Base-by-base conservation (phyloP, 2,888 invertebrate genomes). In the Heliconius sara region DNA sequence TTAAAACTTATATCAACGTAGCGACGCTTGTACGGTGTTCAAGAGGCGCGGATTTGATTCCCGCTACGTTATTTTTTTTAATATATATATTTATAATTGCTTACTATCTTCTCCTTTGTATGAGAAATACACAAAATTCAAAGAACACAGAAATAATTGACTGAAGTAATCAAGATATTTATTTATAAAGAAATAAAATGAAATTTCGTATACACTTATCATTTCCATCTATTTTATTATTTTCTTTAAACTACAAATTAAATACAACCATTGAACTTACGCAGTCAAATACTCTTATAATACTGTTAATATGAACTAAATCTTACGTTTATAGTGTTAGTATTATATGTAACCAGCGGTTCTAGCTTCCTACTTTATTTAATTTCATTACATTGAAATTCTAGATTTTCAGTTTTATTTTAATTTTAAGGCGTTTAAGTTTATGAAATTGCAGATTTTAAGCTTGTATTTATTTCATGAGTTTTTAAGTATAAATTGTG, bases 191-290 rank as follows among this genome's bases (percentile, higher is more conserved):
- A 57, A 22, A n/a, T 13, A 19, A n/a, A 39, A 43, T 70, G 0
- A 6, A 47, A 25, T 12, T 43, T 25, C 16, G 34, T n/a, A 34
- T 30, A 63, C 39, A 43, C 39, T 39, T 25, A 65, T 22, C 47
- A 27, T 25, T 63, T 60, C n/a, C 60, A 73, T 73, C 34, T 34
- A 60, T 12, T 39, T 9, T 43, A 10, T 75, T 22, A 47, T 27
- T 13, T 9, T 52, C n/a, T 74, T 47, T 79, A 78, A 71, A 30
- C 79, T 81, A 82, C 52, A 77, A 82, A 77, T 68, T 74, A 76
- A 80, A 81, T 82, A 83, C 83, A 82, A 83, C 80, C 80, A 79
- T 82, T 80, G 77, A 72, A 80, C 80, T 79, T 81, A 80, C 65
- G 66, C 52, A 76, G 79, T 78, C 74, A 78, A 30, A 74, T 77